phyloP scores from a whole-genome alignment of 2,113 vertebrate genomes.

The Atherinomorus stipes region DNA sequence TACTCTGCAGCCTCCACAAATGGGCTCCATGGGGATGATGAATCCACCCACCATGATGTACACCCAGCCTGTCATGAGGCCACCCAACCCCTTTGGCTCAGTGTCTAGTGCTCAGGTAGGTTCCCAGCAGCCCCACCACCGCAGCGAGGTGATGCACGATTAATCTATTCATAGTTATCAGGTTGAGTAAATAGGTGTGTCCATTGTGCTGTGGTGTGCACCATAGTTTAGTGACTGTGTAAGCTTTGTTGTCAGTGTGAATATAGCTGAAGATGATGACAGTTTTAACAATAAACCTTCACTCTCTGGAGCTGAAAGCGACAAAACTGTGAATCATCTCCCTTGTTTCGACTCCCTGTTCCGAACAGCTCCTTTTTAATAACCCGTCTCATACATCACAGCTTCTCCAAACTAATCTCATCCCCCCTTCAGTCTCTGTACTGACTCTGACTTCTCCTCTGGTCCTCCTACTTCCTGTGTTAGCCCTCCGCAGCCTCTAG shows the following conservation, averaged over 20 bases:
- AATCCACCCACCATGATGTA: conserved; percentile 97
- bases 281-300: conserved; percentile 64
- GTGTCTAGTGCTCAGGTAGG: conserved; percentile 96
- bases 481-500: conserved; percentile 99
- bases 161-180: conserved; percentile 41
- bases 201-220: conserved; percentile 52
- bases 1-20: conserved; percentile 87
- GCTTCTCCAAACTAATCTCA: conserved; percentile 74
- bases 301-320: conserved; percentile 62
- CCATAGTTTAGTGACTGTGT: conserved; percentile 53
- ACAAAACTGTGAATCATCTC: conserved; percentile 67
- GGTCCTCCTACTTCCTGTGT: conserved; percentile 87
- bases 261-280: conserved; percentile 59
- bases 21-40: conserved; percentile 96
- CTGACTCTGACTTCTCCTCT: conserved; percentile 85
- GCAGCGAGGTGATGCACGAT: conserved; percentile 24
- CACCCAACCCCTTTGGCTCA: conserved; percentile 96
- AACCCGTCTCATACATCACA: conserved; percentile 61
- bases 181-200: conserved; percentile 53
- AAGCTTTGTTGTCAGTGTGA: conserved; percentile 49
- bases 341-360: conserved; percentile 57
- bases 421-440: conserved; percentile 69
- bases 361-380: conserved; percentile 43
- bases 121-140: conserved; percentile 17
- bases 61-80: conserved; percentile 95